Conservation (phyloP, 2,888 invertebrate species). For the Liodrosophila aerea region DNA sequence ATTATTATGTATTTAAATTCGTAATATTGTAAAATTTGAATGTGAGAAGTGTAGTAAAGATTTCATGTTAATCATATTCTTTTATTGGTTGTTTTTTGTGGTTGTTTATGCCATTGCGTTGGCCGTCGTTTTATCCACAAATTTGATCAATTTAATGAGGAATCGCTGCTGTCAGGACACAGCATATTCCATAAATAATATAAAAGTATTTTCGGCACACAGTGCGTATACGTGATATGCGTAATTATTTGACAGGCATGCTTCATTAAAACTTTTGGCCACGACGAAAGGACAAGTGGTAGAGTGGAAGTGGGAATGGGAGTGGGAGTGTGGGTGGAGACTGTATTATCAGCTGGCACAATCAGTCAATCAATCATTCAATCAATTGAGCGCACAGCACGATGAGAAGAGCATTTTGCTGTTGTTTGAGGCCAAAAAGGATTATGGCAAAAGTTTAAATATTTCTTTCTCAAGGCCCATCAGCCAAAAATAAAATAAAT, state of each 20-base stretch:
- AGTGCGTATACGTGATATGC: conserved; percentile 34
- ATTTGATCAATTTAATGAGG: background rate
- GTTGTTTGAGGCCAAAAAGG: conserved; percentile 30
- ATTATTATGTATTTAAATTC: too few species aligned
- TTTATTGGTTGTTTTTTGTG: background rate
- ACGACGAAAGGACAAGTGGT: background rate
- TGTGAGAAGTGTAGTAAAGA: too few species aligned
- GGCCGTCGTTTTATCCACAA: background rate
- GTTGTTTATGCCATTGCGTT: conserved; percentile 6
- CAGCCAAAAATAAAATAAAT: conserved; percentile 60
- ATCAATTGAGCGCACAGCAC: conserved; percentile 46
- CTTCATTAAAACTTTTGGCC: conserved; percentile 43
- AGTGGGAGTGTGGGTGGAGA: background rate
- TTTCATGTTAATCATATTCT: too few species aligned
- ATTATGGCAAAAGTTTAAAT: conserved; percentile 57
- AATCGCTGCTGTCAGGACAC: background rate
- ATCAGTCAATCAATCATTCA: conserved; percentile 59
- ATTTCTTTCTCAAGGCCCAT: conserved; percentile 24
- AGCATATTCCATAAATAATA: conserved; percentile 13
- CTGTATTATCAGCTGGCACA: conserved; percentile 33
- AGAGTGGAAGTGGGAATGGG: background rate
- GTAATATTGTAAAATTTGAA: too few species aligned
- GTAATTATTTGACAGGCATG: conserved; percentile 39
- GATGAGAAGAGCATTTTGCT: conserved; percentile 19
- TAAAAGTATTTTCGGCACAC: background rate